Conservation (phyloP, 2,113 vertebrate species). For the Protobothrops mucrosquamatus region DNA sequence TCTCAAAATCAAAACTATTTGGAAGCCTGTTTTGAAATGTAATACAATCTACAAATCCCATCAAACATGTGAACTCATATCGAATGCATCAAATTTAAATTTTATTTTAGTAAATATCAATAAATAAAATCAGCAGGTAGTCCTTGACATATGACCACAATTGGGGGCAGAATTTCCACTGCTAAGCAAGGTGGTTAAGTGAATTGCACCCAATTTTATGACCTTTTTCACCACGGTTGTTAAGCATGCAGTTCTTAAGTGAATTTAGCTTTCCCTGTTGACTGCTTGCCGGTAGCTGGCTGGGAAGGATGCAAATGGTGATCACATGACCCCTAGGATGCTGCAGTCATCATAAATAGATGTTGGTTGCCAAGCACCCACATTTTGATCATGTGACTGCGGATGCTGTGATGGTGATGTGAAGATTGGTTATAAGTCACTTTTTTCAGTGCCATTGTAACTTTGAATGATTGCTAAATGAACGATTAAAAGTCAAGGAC, state of each 20-base stretch:
- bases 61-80: not conserved
- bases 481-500: not conserved
- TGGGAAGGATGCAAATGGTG: not conserved
- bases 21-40: not conserved
- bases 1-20: not conserved
- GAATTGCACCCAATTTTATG: not conserved
- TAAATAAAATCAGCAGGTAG: not conserved
- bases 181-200: not conserved
- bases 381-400: not conserved
- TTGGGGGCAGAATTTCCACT: not conserved
- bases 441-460: not conserved
- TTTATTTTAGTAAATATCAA: not conserved
- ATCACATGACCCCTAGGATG: not conserved
- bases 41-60: not conserved
- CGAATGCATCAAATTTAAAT: not conserved
- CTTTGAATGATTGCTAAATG: not conserved
- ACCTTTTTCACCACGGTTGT: not conserved
- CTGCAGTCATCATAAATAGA: not conserved
- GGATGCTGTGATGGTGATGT: not conserved
- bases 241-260: not conserved
- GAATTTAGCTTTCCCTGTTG: not conserved
- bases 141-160: not conserved
- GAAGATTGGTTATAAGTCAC: not conserved
- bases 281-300: not conserved
- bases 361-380: not conserved